Evolutionary conservation across 1,140 invertebrate species (phyloP).

Genomic region (Charaxes varanes): DNA sequence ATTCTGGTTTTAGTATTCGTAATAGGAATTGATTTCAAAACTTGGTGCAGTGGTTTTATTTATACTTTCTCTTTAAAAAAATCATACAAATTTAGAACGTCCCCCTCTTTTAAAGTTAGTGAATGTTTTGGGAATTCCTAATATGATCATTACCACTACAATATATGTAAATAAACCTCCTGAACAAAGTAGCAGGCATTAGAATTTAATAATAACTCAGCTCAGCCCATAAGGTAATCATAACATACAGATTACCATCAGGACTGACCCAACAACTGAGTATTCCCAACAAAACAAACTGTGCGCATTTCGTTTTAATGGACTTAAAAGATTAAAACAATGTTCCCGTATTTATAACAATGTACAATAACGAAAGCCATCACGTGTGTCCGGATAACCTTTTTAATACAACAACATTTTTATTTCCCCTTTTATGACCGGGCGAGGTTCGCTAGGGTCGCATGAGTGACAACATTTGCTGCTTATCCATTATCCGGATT

Average conservation of each 20-base stretch:
- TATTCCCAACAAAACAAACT: background rate
- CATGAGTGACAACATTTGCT: conserved; percentile 17
- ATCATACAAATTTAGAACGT: too few relatives aligned
- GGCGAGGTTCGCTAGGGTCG: conserved; percentile 8
- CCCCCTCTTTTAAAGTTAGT: too few relatives aligned
- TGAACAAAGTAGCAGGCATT: too few relatives aligned
- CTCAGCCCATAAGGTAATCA: too few relatives aligned
- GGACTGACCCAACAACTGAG: background rate
- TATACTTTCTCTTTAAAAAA: too few relatives aligned
- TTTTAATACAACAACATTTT: conserved; percentile 10
- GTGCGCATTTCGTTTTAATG: background rate
- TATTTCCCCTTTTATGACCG: conserved; percentile 13
- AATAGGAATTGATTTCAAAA: too few relatives aligned
- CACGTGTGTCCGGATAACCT: conserved; percentile 1
- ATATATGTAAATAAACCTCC: too few relatives aligned
- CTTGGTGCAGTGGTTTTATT: too few relatives aligned
- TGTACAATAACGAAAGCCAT: background rate
- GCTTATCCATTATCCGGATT: conserved; percentile 17
- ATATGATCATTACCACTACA: too few relatives aligned
- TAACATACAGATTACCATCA: too few relatives aligned
- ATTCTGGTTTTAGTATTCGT: background rate
- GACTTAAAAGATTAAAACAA: background rate
- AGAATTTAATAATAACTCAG: too few relatives aligned
- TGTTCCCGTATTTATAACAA: background rate
- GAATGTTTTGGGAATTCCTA: too few relatives aligned